Base-by-base conservation (phyloP, 2,888 invertebrate genomes). In the Rhagonycha lutea region DNA sequence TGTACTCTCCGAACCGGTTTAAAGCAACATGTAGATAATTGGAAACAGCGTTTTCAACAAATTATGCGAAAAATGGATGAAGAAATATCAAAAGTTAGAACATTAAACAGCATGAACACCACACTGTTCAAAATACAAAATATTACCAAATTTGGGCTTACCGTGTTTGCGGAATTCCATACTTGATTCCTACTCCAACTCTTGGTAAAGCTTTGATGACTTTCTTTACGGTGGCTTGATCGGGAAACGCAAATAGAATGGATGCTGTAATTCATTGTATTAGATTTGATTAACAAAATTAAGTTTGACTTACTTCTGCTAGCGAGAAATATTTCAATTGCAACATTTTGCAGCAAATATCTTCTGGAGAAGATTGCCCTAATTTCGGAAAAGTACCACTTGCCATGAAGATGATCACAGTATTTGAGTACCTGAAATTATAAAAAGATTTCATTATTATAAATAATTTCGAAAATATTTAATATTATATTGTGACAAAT, bases 301-400 rank as follows among this genome's bases (percentile, higher is more conserved):
- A 47, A 47, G 7, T n/a, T 47, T 4, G 12, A 70, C 96, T 94
- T 88, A 98, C 98, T 99, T 91, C 99, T 93, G 89, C 98, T 98
- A 47, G 99, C 98, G 82, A 99, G 92, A 90, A 99, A 99, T 87
- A 99, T 97, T 90, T 99, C 99, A 86, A 99, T 93, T 80, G 98
- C 98, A 74, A 95, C 94, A 89, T 98, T 98, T 89, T 99, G 99
- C 82, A 99, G 92, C 72, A 99, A 92, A 88, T 99, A 99, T 65
- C 98, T 92, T 3, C 99, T 91, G 10, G 98, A 97, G 90, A 99
- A 99, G 84, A 99, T 98, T 78, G 99, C 99, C 11, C 99, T 94
- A 80, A 99, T 97, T 90, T 99, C 99, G 82, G 96, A 97, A 91
- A 99, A 99, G 90, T 98, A 98, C 99, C 99, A 99, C 90, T 99